Evolutionary conservation across 2,113 vertebrate species (phyloP).

Genomic region (Numida meleagris): DNA sequence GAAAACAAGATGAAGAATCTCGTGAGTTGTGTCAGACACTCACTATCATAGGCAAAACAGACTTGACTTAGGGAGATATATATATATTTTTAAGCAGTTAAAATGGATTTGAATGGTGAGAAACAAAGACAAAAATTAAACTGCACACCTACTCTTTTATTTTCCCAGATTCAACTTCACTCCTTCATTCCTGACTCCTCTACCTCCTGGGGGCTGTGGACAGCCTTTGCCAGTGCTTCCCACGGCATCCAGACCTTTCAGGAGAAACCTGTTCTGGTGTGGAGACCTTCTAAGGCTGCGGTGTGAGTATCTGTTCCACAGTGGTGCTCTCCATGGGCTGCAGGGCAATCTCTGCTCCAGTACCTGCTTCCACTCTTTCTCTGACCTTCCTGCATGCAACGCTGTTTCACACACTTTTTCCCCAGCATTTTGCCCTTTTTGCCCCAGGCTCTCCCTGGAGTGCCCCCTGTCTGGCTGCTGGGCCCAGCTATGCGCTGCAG

Average conservation of each 20-base stretch:
- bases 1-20: not conserved
- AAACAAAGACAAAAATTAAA: not conserved
- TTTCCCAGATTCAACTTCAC: not conserved
- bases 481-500: accelerated
- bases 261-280: not conserved
- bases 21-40: not conserved
- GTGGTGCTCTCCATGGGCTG: not conserved
- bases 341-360: not conserved
- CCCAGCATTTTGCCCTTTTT: not conserved
- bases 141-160: not conserved
- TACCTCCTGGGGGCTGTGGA: not conserved
- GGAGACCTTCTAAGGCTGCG: accelerated
- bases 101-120: not conserved
- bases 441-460: not conserved
- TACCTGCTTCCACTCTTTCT: accelerated
- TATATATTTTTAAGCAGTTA: not conserved
- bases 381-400: not conserved
- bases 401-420: not conserved
- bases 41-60: not conserved
- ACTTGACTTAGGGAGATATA: not conserved
- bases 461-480: too few species aligned
- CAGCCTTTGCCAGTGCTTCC: not conserved
- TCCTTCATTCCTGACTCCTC: not conserved
- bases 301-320: not conserved
- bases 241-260: not conserved